Conservation (phyloP, 2,113 vertebrate species). For the Delphinapterus leucas region DNA sequence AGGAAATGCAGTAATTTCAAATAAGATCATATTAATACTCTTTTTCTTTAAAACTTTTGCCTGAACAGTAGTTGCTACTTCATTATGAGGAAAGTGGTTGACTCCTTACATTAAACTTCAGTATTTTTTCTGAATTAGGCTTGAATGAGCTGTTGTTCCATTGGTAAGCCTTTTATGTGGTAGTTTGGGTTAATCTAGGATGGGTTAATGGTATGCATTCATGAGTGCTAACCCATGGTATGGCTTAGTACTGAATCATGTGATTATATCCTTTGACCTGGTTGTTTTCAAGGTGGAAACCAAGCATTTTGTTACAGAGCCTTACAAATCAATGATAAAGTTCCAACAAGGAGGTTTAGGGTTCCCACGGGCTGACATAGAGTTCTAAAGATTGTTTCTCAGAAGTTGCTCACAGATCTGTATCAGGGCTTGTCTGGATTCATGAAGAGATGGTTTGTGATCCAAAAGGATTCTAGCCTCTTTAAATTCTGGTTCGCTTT, state of each 20-base stretch:
- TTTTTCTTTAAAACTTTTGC: conserved; percentile 14
- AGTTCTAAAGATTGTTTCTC: conserved; percentile 23
- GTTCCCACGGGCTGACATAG: neutral
- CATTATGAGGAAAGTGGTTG: neutral
- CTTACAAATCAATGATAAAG: conserved; percentile 6
- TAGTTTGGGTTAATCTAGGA: neutral
- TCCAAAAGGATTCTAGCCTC: neutral
- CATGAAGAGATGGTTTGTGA: conserved; percentile 20
- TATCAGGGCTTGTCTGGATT: conserved; percentile 12
- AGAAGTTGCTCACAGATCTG: neutral
- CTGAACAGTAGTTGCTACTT: neutral
- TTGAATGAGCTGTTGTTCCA: conserved; percentile 16
- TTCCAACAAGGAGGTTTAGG: neutral
- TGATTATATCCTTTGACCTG: neutral
- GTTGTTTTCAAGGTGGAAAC: conserved; percentile 26
- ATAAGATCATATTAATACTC: neutral
- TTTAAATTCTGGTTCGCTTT: conserved; percentile 40
- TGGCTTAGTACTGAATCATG: neutral
- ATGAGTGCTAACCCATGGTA: neutral
- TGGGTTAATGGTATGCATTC: neutral
- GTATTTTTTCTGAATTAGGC: neutral
- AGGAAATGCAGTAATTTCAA: neutral
- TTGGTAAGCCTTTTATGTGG: neutral
- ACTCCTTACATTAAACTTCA: neutral
- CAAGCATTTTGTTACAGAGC: conserved; percentile 3